phyloP scores from a whole-genome alignment of 2,797 vertebrate species.

The Vultur gryphus region DNA sequence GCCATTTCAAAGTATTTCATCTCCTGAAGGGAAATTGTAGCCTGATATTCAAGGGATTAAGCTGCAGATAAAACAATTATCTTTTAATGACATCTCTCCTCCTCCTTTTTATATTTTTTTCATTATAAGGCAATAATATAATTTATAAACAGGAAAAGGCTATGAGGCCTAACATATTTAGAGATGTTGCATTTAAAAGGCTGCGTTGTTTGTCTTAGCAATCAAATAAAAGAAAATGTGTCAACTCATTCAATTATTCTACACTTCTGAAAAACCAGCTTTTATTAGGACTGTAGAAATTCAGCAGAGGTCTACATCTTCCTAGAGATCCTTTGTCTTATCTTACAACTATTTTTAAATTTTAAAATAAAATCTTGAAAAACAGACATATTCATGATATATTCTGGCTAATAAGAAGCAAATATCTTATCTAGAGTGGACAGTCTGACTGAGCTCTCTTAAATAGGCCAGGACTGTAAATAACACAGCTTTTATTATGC shows the following conservation, averaged over 20 bases:
- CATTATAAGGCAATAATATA: constrained; percentile 2
- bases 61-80: constrained; percentile 40
- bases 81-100: constrained; percentile 29
- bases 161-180: neutral
- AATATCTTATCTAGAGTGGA: neutral
- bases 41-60: constrained; percentile 24
- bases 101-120: neutral
- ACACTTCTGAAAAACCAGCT: neutral
- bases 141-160: neutral
- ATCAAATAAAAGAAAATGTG: neutral
- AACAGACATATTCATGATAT: neutral
- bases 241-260: neutral
- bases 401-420: neutral
- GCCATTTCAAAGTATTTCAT: constrained; percentile 33
- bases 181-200: neutral
- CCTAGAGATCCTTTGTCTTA: neutral
- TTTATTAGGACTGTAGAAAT: neutral
- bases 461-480: neutral
- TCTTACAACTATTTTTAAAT: neutral
- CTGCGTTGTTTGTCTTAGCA: neutral
- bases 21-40: constrained; percentile 32
- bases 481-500: neutral
- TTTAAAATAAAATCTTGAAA: neutral
- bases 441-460: neutral
- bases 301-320: neutral